Evolutionary conservation across 1,140 invertebrate species (phyloP).

Genomic region (Papilio polyxenes): DNA sequence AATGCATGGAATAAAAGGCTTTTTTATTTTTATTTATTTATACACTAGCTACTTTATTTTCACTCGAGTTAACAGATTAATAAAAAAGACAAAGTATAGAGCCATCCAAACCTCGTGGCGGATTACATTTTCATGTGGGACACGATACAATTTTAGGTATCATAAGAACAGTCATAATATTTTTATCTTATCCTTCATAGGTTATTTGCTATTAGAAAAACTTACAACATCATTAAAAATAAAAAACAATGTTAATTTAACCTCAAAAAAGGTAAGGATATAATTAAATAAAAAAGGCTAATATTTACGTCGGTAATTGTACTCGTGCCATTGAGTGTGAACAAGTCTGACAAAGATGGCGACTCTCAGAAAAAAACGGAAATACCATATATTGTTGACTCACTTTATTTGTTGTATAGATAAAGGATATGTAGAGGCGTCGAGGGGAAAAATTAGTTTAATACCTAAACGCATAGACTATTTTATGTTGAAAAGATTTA

Average conservation of each 20-base stretch:
- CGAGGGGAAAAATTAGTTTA: not conserved
- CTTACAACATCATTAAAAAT: not conserved
- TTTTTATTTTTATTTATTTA: too few relatives aligned
- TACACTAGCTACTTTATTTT: not conserved
- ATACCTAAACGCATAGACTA: not conserved
- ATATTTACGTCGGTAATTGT: slow-evolving; percentile 14
- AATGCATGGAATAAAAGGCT: too few relatives aligned
- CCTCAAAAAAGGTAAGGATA: not conserved
- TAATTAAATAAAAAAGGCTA: not conserved
- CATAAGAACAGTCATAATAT: too few relatives aligned
- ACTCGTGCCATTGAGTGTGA: slow-evolving; percentile 14
- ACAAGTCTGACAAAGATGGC: slow-evolving; percentile 34
- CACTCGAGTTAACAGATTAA: not conserved
- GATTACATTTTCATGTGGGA: too few relatives aligned
- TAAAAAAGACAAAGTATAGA: not conserved
- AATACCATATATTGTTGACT: slow-evolving; percentile 39
- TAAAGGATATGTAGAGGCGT: slow-evolving; percentile 13
- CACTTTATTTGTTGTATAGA: slow-evolving; percentile 31
- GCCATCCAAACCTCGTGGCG: too few relatives aligned
- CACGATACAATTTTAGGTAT: too few relatives aligned
- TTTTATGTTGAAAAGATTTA: too few relatives aligned
- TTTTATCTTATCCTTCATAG: too few relatives aligned
- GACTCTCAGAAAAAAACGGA: slow-evolving; percentile 39
- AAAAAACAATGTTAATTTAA: not conserved
- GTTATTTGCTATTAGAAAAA: too few relatives aligned